Evolutionary conservation across 2,797 vertebrate species (phyloP).

Genomic region (Menidia menidia): DNA sequence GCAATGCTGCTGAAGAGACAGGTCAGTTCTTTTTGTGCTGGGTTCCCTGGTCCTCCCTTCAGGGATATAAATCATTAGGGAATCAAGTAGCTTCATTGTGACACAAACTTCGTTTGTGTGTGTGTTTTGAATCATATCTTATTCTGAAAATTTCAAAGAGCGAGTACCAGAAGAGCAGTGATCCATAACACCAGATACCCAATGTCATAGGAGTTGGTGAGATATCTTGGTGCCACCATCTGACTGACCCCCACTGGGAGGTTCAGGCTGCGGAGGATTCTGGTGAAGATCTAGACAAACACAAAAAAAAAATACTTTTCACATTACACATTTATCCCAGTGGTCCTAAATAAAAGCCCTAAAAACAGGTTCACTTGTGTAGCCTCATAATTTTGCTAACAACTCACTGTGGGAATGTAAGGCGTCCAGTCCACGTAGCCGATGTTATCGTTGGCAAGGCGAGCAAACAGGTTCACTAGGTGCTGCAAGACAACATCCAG

Average conservation of each 20-base stretch:
- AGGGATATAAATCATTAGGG: slow-evolving; percentile 31
- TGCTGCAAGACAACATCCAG: slow-evolving; percentile 81
- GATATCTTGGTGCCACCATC: slow-evolving; percentile 91
- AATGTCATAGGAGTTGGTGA: slow-evolving; percentile 94
- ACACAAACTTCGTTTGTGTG: background rate
- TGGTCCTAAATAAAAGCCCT: slow-evolving; percentile 22
- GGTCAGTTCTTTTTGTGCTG: slow-evolving; percentile 91
- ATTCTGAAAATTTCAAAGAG: background rate
- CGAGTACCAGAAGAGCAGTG: slow-evolving; percentile 92
- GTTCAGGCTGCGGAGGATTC: slow-evolving; percentile 95
- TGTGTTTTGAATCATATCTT: background rate
- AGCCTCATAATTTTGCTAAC: slow-evolving; percentile 33
- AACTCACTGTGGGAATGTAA: slow-evolving; percentile 93
- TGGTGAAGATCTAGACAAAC: slow-evolving; percentile 91
- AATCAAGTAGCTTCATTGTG: slow-evolving; percentile 1
- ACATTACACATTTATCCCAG: background rate
- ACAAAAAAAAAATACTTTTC: slow-evolving; percentile 25
- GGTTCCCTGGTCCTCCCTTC: slow-evolving; percentile 94
- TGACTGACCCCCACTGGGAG: slow-evolving; percentile 96
- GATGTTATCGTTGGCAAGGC: slow-evolving; percentile 95
- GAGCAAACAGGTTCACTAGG: slow-evolving; percentile 96
- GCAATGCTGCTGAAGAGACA: slow-evolving; percentile 95
- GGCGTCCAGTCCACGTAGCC: slow-evolving; percentile 97
- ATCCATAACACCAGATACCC: slow-evolving; percentile 96
- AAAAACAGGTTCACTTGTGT: slow-evolving; percentile 23